These are phyloP conservation scores for Dryoscopus gambensis DNA, from an alignment of 2,113 vertebrate species.

Conservation along the genomic window DNA sequence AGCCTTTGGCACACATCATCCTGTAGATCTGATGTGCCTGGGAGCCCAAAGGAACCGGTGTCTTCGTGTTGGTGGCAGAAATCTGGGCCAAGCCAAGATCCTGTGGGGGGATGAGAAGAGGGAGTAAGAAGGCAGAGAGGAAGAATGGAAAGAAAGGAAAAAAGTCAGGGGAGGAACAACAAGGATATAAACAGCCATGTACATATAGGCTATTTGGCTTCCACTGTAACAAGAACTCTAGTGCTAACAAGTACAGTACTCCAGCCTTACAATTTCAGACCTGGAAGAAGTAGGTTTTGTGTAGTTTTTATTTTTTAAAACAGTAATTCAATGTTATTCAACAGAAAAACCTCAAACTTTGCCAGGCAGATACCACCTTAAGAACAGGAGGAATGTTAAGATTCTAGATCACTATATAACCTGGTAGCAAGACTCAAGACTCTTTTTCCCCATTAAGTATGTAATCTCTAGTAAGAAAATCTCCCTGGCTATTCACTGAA, in stretches of 20 bases:
- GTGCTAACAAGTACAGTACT: background rate
- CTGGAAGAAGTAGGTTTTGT: background rate
- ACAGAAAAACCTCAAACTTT: background rate
- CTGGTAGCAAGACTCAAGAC: background rate
- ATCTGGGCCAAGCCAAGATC: slow-evolving; percentile 95
- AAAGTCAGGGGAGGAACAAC: background rate
- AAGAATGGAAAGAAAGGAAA: background rate
- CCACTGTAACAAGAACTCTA: background rate
- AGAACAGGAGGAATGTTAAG: background rate
- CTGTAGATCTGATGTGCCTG: slow-evolving; percentile 95
- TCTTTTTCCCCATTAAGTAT: background rate
- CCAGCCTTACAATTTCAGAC: background rate
- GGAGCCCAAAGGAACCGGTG: slow-evolving; percentile 87
- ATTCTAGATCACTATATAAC: background rate
- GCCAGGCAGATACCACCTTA: background rate
- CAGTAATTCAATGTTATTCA: background rate
- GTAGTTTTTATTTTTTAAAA: background rate
- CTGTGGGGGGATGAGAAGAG: slow-evolving; percentile 67
- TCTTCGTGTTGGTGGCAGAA: slow-evolving; percentile 92
- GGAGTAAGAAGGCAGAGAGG: background rate
- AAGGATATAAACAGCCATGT: background rate
- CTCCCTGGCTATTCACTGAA: background rate
- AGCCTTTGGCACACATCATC: slow-evolving; percentile 95
- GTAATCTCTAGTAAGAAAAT: background rate
- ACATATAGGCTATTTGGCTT: background rate